Evolutionary conservation across 2,797 vertebrate species (phyloP), one percentile per base, ranked within the genome.

Genomic region (Pogonophryne albipinna): DNA sequence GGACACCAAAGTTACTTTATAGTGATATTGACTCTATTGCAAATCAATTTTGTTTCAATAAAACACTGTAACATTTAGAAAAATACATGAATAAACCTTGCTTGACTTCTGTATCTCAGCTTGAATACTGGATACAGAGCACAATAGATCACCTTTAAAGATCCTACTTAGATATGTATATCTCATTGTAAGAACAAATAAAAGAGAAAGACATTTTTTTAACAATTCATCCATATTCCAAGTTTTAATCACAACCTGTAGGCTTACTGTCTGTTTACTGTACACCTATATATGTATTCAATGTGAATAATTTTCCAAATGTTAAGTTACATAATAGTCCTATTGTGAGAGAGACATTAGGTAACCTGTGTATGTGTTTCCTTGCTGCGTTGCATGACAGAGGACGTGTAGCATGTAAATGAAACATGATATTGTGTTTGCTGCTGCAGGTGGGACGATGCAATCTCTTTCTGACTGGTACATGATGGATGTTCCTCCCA

Each of bases 401-500:
- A 12, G 27, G 50, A 59, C 19, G 23, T 63, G 38, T 52, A 27
- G 49, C 71, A 76, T 78, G 56, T 77, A 71, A 87, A 79, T 62
- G 46, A 73, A 83, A 76, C 81, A 52, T 45, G 58, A 38, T 69
- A 34, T 74, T 27, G 19, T 76, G 79, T 78, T 66, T 71, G 17
- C 57, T 10, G 52, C 55, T 74, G 66, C 61, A 75, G 60, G 84
- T 71, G 78, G 76, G 66, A 66, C 62, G 65, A 73, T 16, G 66
- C 47, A 65, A 50, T 79, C 58, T 83, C 59, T 53, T 49, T 70
- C 27, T 74, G 68, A 76, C 76, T 46, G 31, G 6, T 16, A 17
- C 65, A 60, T 87, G 85, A 89, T 89, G 77, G 78, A 89, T 87
- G 77, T 13, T 53, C 20, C 52, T 46, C 12, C 4, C n/a, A 50